Evolutionary conservation across 2,113 vertebrate genomes (phyloP).

Genomic region (Struthidea cinerea): DNA sequence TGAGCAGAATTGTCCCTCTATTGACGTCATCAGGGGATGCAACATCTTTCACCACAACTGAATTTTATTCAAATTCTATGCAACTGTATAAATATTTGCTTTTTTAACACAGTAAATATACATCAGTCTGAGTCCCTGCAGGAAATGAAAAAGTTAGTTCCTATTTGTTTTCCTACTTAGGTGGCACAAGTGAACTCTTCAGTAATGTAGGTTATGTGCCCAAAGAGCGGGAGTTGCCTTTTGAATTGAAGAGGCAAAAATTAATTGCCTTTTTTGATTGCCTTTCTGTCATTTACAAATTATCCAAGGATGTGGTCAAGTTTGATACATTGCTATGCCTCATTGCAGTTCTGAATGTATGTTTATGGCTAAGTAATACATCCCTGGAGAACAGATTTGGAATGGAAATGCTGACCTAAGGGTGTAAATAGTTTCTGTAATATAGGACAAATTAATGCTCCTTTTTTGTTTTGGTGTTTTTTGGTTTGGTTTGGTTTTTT

Average conservation of each 20-base stretch:
- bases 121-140: neutral
- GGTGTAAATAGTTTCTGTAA: neutral
- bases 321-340: neutral
- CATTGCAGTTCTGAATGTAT: neutral
- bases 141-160: neutral
- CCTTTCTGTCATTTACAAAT: neutral
- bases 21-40: neutral
- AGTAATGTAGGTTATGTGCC: neutral
- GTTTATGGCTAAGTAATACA: neutral
- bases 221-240: neutral
- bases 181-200: neutral
- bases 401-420: neutral
- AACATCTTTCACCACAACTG: neutral
- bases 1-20: neutral
- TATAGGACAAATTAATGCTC: neutral
- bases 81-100: neutral
- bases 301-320: neutral
- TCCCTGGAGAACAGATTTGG: neutral
- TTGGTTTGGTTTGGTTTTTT: neutral
- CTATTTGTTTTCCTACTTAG: neutral
- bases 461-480: neutral
- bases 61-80: neutral
- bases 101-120: neutral
- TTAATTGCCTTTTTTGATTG: neutral
- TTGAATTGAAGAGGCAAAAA: neutral